phyloP scores from a whole-genome alignment of 2,113 vertebrate species.

The Sardina pilchardus region DNA sequence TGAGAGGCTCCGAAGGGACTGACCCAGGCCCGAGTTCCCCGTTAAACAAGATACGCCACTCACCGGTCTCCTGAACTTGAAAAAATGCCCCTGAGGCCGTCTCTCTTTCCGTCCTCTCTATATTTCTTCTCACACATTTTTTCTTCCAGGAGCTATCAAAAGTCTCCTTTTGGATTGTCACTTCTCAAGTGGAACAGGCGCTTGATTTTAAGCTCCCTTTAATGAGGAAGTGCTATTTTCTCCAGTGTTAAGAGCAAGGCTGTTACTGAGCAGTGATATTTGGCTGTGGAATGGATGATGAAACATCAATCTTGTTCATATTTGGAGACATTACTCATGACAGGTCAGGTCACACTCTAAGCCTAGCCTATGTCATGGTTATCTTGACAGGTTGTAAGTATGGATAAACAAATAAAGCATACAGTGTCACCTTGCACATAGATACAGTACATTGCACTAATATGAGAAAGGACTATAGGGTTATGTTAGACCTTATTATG shows the following conservation, averaged over 20 bases:
- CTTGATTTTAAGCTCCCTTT: not conserved
- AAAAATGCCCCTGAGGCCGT: not conserved
- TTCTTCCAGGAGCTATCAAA: not conserved
- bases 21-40: not conserved
- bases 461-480: not conserved
- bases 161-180: not conserved
- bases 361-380: too few species aligned
- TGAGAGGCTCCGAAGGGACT: not conserved
- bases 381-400: too few species aligned
- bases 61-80: not conserved
- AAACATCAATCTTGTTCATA: not conserved
- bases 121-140: not conserved
- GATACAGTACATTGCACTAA: not conserved
- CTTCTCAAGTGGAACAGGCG: not conserved
- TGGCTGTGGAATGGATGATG: not conserved
- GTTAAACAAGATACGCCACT: not conserved
- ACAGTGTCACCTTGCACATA: not conserved
- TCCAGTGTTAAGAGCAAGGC: not conserved
- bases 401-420: not conserved
- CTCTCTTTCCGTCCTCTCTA: not conserved
- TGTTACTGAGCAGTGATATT: not conserved
- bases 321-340: too few species aligned
- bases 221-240: not conserved
- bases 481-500: not conserved
- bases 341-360: too few species aligned